Conservation (phyloP, 2,797 vertebrate species). For the Benthosema pterotum region DNA sequence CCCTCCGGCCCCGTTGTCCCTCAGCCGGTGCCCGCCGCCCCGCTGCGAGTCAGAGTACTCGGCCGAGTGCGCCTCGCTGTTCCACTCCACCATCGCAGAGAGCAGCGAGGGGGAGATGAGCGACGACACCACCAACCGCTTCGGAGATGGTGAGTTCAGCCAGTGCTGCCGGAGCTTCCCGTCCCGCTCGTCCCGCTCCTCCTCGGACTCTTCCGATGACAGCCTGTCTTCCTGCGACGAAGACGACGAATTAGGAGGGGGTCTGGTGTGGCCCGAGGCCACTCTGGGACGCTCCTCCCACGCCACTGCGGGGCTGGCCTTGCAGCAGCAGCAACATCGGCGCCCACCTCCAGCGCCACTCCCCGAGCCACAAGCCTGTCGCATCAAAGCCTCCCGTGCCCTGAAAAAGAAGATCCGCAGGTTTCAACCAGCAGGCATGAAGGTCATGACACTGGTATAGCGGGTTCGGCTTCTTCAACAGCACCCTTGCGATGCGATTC, state of each 20-base stretch:
- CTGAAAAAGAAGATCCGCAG: constrained; percentile 94
- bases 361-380: constrained; percentile 84
- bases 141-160: constrained; percentile 90
- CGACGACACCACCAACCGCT: constrained; percentile 87
- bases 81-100: constrained; percentile 87
- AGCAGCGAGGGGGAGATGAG: constrained; percentile 89
- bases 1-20: constrained; percentile 71
- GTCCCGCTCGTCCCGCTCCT: constrained; percentile 68
- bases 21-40: constrained; percentile 63
- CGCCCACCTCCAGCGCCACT: too few species aligned
- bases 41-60: constrained; percentile 88
- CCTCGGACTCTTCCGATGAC: constrained; percentile 63
- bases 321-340: constrained; percentile 70
- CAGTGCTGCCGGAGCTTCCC: constrained; percentile 80
- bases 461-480: constrained; percentile 12
- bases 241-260: constrained; percentile 66
- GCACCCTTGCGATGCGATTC: too few species aligned
- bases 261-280: constrained; percentile 81
- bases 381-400: constrained; percentile 93
- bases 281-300: constrained; percentile 72
- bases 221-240: constrained; percentile 78
- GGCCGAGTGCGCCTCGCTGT: constrained; percentile 83
- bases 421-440: constrained; percentile 91
- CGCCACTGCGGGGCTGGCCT: constrained; percentile 62
- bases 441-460: constrained; percentile 96